A percentile compares a stretch with the other conserved stretches of the same genome.
Evolutionary conservation across 2,113 vertebrate genomes (phyloP).

Genomic region (Tachycineta bicolor): DNA sequence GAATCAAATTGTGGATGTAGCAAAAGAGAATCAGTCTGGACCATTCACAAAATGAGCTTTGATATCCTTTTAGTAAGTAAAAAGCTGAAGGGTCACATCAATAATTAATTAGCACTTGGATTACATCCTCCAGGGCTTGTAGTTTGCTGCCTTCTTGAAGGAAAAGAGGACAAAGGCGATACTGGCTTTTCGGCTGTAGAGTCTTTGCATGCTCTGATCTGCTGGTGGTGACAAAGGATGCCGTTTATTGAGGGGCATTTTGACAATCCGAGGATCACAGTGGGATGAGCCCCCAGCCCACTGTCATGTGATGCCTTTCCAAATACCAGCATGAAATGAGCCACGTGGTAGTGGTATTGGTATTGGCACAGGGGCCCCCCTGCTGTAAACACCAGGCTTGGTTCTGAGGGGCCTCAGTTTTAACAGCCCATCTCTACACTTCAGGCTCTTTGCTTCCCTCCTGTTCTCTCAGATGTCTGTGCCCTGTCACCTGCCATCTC

Average conservation of each 20-base stretch:
- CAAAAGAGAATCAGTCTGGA: constrained; percentile 42
- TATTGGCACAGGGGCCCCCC: neutral
- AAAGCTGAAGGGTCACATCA: constrained; percentile 56
- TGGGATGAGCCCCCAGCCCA: neutral
- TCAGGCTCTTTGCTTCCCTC: neutral
- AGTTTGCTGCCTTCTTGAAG: constrained; percentile 21
- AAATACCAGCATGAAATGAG: neutral
- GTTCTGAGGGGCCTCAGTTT: neutral
- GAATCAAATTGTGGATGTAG: constrained; percentile 41
- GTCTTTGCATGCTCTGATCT: neutral
- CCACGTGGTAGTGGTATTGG: neutral
- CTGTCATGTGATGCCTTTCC: neutral
- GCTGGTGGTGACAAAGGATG: neutral
- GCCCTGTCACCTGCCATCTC: neutral
- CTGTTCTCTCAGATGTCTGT: neutral
- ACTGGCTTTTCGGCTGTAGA: neutral
- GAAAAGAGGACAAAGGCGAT: constrained; percentile 32
- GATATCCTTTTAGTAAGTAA: constrained; percentile 62
- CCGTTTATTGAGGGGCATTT: neutral
- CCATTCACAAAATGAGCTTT: constrained; percentile 61
- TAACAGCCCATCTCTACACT: neutral
- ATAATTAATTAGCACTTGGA: constrained; percentile 65
- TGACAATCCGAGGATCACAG: neutral
- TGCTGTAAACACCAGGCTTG: neutral
- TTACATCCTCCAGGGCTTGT: constrained; percentile 42